Percentiles rank a stretch among this genome's conserved stretches.
Evolutionary conservation across 2,797 vertebrate species (phyloP).

Genomic region (Ataeniobius toweri): DNA sequence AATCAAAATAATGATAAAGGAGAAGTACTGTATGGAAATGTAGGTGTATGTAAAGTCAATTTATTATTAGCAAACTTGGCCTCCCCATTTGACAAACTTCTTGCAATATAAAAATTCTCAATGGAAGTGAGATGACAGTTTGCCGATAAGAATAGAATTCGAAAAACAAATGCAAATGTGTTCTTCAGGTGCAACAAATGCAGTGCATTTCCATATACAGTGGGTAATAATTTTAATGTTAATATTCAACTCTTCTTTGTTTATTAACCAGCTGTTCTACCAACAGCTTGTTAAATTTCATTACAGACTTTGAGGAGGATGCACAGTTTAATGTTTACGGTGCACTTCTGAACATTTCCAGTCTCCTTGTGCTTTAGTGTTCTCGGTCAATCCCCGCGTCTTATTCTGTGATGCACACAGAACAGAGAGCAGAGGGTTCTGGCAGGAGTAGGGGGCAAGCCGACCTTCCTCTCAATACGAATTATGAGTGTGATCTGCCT

Average conservation of each 20-base stretch:
- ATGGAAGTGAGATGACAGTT: no score
- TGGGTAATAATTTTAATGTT: not conserved
- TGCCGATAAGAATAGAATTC: not conserved
- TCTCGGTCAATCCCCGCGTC: conserved; percentile 5
- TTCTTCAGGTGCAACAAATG: not conserved
- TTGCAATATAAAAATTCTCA: no score
- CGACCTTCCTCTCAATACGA: conserved; percentile 67
- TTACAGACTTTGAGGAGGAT: not conserved
- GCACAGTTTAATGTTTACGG: not conserved
- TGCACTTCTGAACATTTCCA: not conserved
- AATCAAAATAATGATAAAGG: no score
- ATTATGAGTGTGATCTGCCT: conserved; percentile 71
- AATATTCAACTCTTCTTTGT: not conserved
- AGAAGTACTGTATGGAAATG: no score
- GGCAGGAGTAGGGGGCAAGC: conserved; percentile 58
- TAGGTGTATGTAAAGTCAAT: no score
- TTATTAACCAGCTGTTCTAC: not conserved
- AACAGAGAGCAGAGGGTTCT: conserved; percentile 23
- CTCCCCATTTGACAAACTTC: no score
- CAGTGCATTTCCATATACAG: not conserved
- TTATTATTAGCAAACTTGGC: no score
- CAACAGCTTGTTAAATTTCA: not conserved
- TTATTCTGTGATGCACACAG: conserved; percentile 1
- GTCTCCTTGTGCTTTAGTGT: not conserved
- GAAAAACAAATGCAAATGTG: not conserved